Percentiles rank a stretch among this genome's conserved stretches.
Conservation (phyloP, 2,113 vertebrate species). For the Puffinus mauretanicus region DNA sequence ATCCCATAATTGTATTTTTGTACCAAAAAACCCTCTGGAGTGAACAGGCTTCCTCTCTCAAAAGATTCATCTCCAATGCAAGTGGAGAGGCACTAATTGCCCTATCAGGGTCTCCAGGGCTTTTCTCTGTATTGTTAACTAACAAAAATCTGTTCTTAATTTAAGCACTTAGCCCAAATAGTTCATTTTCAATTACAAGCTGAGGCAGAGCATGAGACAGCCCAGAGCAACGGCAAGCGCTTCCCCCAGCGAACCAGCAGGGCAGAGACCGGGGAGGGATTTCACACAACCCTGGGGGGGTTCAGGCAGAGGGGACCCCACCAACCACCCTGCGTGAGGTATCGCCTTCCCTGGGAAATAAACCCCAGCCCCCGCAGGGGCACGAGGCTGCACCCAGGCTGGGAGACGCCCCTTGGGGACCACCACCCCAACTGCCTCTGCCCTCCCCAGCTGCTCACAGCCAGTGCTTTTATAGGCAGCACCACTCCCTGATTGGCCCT, state of each 20-base stretch:
- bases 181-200: background rate
- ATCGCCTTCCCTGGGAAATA: background rate
- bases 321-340: rapidly evolving
- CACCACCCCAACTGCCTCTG: rapidly evolving
- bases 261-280: background rate
- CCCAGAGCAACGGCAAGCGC: rapidly evolving
- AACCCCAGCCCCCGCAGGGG: background rate
- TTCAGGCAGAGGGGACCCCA: background rate
- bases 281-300: rapidly evolving
- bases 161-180: background rate
- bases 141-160: background rate
- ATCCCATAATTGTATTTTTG: background rate
- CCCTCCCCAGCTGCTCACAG: too few relatives aligned
- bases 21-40: background rate
- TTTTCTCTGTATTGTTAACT: background rate
- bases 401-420: rapidly evolving
- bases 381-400: rapidly evolving
- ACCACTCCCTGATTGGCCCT: background rate
- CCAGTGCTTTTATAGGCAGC: background rate
- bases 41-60: background rate
- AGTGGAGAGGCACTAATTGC: slow-evolving; percentile 6
- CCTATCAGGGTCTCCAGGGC: background rate
- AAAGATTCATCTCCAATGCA: background rate
- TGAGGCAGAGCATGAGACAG: rapidly evolving
- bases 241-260: background rate